Evolutionary conservation across 2,888 invertebrate species (phyloP), one percentile per base, ranked within the genome.

Genomic region (Eurois occulta): DNA sequence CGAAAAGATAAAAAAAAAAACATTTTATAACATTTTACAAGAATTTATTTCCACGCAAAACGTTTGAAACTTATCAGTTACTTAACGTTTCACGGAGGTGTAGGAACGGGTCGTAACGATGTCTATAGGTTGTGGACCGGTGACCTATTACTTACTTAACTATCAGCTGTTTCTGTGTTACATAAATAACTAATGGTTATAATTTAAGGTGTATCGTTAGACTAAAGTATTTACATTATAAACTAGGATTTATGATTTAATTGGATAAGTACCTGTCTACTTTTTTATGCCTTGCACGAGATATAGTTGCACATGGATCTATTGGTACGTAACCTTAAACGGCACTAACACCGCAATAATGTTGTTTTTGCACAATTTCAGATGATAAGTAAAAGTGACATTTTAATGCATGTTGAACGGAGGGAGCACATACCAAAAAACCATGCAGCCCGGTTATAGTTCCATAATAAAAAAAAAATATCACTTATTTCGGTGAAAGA

Each of bases 141-240:
- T 73, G 72, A 84, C 62, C 85, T 68, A 24, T 80, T 41, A 69
- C 52, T 16, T 52, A 48, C 52, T 24, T 43, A 55, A 38, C 52
- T 70, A n/a, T 24, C 18, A 24, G 46, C 43, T 52, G 32, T 41
- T 66, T 66, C 79, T 80, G 62, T 69, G 18, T 64, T 64, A 84
- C 43, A 46, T 85, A 67, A 73, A 71, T 76, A 60, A 80, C 52
- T 58, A 58, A 80, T 72, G 62, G 58, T 28, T 38, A 66, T 67
- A 66, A 58, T 68, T 75, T 66, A 71, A 67, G 41, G 38, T 65
- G 38, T 65, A 65, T 65, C 65, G n/a, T n/a, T n/a, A n/a, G 21
- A 11, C 24, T 65, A 1, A 18, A 24, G 32, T 28, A 21, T 60
- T 66, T 67, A 48, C 5, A 65, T 60, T 46, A 24, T 62, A 28